Conservation (phyloP, 1,140 invertebrate genomes). For the Manduca sexta region DNA sequence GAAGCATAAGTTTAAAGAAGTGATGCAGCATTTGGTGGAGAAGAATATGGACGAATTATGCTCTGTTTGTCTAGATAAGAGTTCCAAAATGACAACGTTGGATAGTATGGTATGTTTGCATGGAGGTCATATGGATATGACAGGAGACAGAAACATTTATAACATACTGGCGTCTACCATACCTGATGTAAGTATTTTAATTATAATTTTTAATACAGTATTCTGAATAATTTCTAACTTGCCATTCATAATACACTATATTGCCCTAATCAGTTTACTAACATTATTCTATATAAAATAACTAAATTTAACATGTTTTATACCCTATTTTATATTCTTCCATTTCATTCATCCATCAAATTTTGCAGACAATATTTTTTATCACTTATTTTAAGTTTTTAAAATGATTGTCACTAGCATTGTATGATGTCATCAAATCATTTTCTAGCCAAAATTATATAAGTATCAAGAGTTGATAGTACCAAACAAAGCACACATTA, state of each 20-base stretch:
- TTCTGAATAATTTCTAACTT: background rate
- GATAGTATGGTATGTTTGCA: constrained; percentile 43
- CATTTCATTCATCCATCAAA: no score
- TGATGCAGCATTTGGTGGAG: constrained; percentile 43
- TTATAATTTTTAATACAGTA: background rate
- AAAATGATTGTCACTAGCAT: background rate
- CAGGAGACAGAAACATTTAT: constrained; percentile 37
- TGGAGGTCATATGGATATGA: constrained; percentile 43
- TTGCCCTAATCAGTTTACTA: no score
- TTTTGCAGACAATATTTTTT: background rate
- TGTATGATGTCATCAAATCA: constrained; percentile 7
- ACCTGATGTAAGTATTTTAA: constrained; percentile 48
- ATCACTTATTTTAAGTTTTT: background rate
- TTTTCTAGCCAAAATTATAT: constrained; percentile 45
- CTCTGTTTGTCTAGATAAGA: constrained; percentile 43
- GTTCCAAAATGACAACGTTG: constrained; percentile 29
- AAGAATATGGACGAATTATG: constrained; percentile 43
- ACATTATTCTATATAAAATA: no score
- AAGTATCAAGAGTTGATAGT: constrained; percentile 45
- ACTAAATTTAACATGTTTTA: no score
- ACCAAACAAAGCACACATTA: constrained; percentile 27
- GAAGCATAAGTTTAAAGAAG: constrained; percentile 57
- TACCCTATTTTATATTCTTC: no score
- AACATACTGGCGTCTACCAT: constrained; percentile 41
- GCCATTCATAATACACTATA: no score